Percentiles rank a stretch among this genome's conserved stretches.
Conservation (phyloP, 2,113 vertebrate species). For the Prunella himalayana region DNA sequence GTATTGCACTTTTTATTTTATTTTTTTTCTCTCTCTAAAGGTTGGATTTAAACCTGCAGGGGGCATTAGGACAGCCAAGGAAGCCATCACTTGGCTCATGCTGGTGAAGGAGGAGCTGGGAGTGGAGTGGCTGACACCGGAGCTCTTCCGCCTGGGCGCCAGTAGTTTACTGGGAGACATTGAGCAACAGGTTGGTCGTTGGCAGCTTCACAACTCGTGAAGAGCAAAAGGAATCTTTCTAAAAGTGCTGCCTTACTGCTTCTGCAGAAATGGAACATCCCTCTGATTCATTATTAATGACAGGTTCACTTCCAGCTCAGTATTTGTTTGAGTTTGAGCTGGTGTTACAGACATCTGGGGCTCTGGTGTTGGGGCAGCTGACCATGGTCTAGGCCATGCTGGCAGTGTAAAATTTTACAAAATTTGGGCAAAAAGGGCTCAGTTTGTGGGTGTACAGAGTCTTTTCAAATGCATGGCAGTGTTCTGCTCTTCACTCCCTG, state of each 20-base stretch:
- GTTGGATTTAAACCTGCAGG: constrained; percentile 93
- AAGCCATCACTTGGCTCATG: constrained; percentile 87
- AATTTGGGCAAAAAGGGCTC: neutral
- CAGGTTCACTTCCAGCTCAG: neutral
- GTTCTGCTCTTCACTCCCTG: neutral
- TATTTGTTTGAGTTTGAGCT: neutral
- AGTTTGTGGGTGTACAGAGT: accelerated
- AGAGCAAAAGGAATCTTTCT: neutral
- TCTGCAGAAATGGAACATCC: neutral
- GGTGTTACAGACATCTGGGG: neutral
- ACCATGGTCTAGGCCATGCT: neutral
- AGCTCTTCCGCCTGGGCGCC: constrained; percentile 91
- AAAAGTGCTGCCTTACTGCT: neutral
- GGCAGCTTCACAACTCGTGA: neutral
- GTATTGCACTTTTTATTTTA: neutral
- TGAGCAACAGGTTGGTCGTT: constrained; percentile 86
- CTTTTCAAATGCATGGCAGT: neutral
- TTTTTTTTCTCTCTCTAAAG: constrained; percentile 10
- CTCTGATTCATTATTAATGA: neutral
- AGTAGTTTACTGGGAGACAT: constrained; percentile 91
- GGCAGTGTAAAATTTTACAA: neutral
- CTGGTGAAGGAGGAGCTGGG: constrained; percentile 93
- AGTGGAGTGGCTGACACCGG: constrained; percentile 84
- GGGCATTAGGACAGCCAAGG: constrained; percentile 88
- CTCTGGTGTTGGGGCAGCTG: neutral